A percentile compares a stretch with the other conserved stretches of the same genome.
phyloP scores from a whole-genome alignment of 2,113 vertebrate genomes.

The Lophotis ruficrista region DNA sequence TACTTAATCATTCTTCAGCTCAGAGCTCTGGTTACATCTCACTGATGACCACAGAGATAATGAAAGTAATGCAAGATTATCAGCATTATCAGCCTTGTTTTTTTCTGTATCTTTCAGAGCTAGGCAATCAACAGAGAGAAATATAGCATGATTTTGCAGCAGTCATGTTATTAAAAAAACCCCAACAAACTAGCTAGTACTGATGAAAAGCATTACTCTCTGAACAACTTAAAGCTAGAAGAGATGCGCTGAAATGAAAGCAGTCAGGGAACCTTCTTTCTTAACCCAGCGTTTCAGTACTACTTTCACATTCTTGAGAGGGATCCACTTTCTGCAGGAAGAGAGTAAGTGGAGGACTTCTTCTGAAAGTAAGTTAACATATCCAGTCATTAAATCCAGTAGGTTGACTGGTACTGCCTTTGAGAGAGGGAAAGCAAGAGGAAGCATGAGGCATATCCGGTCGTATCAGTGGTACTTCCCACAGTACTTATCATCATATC shows the following conservation, averaged over 20 bases:
- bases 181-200: background rate
- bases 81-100: too few relatives aligned
- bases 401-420: background rate
- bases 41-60: background rate
- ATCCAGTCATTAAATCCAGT: background rate
- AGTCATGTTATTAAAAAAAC: background rate
- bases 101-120: background rate
- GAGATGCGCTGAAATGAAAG: background rate
- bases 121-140: background rate
- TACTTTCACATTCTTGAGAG: background rate
- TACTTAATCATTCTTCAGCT: background rate
- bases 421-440: background rate
- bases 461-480: too few relatives aligned
- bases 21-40: background rate
- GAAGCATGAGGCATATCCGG: background rate
- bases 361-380: background rate
- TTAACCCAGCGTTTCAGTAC: background rate
- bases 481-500: too few relatives aligned
- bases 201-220: background rate
- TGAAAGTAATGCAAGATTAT: background rate
- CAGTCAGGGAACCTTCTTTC: background rate
- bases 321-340: background rate
- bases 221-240: background rate
- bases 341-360: background rate
- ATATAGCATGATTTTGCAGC: background rate